These are phyloP conservation scores for Eremobia ochroleuca DNA, from an alignment of 2,888 invertebrate genomes.

Conservation along the genomic window DNA sequence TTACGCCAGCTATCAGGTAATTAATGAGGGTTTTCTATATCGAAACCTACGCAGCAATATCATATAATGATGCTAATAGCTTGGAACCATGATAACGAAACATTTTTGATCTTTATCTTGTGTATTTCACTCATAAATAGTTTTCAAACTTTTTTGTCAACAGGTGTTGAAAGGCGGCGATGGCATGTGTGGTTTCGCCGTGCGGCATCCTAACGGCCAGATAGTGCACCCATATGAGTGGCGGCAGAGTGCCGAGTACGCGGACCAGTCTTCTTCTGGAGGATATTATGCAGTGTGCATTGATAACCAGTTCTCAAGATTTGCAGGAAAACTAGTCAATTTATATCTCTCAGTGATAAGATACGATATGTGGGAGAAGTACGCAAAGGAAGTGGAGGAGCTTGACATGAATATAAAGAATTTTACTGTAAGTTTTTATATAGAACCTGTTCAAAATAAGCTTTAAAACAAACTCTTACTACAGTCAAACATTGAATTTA, in stretches of 20 bases:
- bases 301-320: constrained; percentile 98
- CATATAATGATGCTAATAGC: constrained; percentile 19
- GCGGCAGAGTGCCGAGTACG: constrained; percentile 97
- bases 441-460: background rate
- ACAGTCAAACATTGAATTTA: background rate
- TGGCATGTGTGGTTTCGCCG: constrained; percentile 98
- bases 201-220: constrained; percentile 95
- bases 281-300: constrained; percentile 98
- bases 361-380: constrained; percentile 98
- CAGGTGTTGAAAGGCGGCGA: constrained; percentile 98
- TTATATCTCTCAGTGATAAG: constrained; percentile 97
- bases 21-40: constrained; percentile 62
- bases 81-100: background rate
- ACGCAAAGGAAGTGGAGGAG: constrained; percentile 96
- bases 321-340: constrained; percentile 97
- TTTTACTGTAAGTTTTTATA: constrained; percentile 94
- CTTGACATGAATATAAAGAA: constrained; percentile 97
- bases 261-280: constrained; percentile 95
- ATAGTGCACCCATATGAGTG: constrained; percentile 97
- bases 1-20: constrained; percentile 98
- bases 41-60: constrained; percentile 25
- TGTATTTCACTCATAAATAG: constrained; percentile 43
- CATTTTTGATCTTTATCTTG: background rate
- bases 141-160: constrained; percentile 46
- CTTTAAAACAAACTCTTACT: background rate